phyloP scores from a whole-genome alignment of 2,113 vertebrate genomes.

The Elanus axillaris region DNA sequence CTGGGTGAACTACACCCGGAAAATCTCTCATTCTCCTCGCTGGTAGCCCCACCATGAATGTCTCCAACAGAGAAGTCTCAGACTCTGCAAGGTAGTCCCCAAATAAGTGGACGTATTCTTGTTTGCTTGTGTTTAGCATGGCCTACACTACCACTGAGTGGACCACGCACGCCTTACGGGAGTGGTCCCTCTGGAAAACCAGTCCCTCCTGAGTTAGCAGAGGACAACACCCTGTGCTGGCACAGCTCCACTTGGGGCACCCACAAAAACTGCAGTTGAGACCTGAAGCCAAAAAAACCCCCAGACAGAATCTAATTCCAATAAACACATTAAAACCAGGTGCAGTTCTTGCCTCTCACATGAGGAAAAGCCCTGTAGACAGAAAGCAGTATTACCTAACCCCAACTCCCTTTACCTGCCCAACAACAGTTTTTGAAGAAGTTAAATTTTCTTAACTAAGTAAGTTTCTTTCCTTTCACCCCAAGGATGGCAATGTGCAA shows the following conservation, averaged over 20 bases:
- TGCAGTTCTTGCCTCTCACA: not conserved
- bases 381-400: not conserved
- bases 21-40: not conserved
- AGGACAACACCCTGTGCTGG: accelerated
- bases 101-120: not conserved
- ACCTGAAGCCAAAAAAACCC: not conserved
- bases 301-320: not conserved
- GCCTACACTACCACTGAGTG: not conserved
- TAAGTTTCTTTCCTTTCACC: not conserved
- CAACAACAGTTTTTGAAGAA: not conserved
- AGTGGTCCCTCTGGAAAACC: not conserved
- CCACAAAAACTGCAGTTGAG: not conserved
- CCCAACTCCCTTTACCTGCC: not conserved
- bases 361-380: not conserved
- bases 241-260: not conserved
- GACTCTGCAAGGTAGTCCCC: not conserved
- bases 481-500: accelerated
- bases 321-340: not conserved
- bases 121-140: not conserved
- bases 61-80: not conserved
- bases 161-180: accelerated
- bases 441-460: not conserved
- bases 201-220: not conserved
- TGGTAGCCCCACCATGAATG: not conserved
- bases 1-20: not conserved